These are phyloP conservation scores for Odontocolon sp. DNA, from an alignment of 2,888 invertebrate genomes.

Conservation along the genomic window DNA sequence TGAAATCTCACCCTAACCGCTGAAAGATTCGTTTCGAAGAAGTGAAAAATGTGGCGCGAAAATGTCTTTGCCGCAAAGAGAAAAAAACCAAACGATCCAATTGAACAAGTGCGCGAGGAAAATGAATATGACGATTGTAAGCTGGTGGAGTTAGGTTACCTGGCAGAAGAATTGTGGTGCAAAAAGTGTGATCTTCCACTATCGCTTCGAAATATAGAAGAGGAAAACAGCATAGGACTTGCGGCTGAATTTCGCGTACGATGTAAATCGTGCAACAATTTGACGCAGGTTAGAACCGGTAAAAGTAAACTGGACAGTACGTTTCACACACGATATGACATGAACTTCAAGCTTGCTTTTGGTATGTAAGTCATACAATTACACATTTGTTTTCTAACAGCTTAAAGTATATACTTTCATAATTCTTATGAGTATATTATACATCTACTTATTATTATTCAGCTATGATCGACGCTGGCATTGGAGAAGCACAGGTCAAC, in stretches of 20 bases:
- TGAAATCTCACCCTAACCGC: background rate
- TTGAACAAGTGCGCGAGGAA: background rate
- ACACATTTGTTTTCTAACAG: background rate
- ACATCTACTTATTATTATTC: constrained; percentile 5
- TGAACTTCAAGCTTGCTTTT: constrained; percentile 19
- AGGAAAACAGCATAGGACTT: constrained; percentile 4
- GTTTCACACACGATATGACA: constrained; percentile 18
- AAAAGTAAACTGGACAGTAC: background rate
- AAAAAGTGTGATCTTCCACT: constrained; percentile 14
- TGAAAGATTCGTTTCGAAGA: too few relatives aligned
- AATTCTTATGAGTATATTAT: constrained; percentile 4
- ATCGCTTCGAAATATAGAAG: constrained; percentile 24
- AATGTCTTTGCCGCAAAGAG: constrained; percentile 7
- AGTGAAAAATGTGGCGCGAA: constrained; percentile 19
- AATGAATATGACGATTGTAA: constrained; percentile 6
- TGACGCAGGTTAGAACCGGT: background rate
- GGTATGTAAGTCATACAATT: constrained; percentile 11
- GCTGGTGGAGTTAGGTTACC: constrained; percentile 17
- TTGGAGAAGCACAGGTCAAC: constrained; percentile 30
- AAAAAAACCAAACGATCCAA: constrained; percentile 7
- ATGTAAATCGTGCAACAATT: constrained; percentile 9
- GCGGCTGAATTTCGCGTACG: background rate
- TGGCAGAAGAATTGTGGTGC: constrained; percentile 38
- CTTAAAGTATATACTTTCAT: background rate
- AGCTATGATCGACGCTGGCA: constrained; percentile 21